These are phyloP conservation scores for Orchesella cincta DNA, from an alignment of 1,140 invertebrate species.

Conservation along the genomic window DNA sequence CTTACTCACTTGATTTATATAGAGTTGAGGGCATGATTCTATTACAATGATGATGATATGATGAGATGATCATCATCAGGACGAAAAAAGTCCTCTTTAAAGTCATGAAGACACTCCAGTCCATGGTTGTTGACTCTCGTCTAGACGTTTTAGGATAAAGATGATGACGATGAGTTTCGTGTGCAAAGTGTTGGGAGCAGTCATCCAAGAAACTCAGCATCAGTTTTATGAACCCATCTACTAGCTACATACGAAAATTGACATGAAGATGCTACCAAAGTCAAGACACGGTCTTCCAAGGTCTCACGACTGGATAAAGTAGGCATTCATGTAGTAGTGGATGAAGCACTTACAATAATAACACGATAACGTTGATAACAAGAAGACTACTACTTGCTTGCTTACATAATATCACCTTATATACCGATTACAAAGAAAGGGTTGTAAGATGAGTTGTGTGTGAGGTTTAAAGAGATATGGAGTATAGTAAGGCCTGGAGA, in stretches of 20 bases:
- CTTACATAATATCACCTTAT: not conserved
- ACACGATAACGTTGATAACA: too few relatives aligned
- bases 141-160: conserved; percentile 1
- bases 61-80: not conserved
- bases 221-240: not conserved
- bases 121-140: conserved; percentile 6
- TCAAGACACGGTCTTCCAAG: too few relatives aligned
- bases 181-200: conserved; percentile 19
- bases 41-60: conserved; percentile 21
- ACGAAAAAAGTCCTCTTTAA: conserved; percentile 3
- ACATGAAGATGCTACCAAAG: too few relatives aligned
- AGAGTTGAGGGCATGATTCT: not conserved
- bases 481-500: not conserved
- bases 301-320: not conserved
- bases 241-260: too few relatives aligned
- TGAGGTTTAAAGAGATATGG: not conserved
- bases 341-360: conserved; percentile 3
- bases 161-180: conserved; percentile 12
- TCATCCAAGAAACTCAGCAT: not conserved
- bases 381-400: too few relatives aligned
- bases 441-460: not conserved
- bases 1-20: too few relatives aligned
- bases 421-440: not conserved
- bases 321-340: not conserved
- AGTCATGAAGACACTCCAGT: not conserved